phyloP scores from a whole-genome alignment of 2,797 vertebrate species.

The Pseudomugil gertrudae region DNA sequence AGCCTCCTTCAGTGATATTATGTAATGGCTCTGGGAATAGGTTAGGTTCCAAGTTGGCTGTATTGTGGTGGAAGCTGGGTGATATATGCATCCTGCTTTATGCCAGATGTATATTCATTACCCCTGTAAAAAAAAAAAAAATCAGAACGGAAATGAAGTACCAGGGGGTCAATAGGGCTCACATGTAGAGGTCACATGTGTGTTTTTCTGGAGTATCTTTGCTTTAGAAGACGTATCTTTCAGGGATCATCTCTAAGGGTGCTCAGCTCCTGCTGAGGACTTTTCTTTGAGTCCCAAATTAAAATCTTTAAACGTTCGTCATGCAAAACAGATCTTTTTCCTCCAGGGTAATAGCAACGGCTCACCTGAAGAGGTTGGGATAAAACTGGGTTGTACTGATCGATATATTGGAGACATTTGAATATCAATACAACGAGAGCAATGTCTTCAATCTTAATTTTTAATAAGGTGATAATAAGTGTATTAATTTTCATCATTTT shows the following conservation, averaged over 20 bases:
- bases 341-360: conserved; percentile 11
- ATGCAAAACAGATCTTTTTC: not conserved
- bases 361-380: conserved; percentile 16
- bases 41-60: conserved; percentile 61
- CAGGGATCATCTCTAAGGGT: conserved; percentile 27
- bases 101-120: conserved; percentile 74
- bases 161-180: conserved; percentile 64
- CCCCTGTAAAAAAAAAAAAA: conserved; percentile 56
- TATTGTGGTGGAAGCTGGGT: conserved; percentile 57
- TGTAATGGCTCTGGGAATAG: conserved; percentile 80
- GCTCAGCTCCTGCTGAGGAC: not conserved
- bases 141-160: conserved; percentile 67
- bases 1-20: conserved; percentile 82
- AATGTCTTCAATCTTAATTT: conserved; percentile 76
- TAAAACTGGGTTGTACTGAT: conserved; percentile 62
- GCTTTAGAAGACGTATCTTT: conserved; percentile 29
- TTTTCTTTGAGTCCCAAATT: conserved; percentile 24
- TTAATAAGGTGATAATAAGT: conserved; percentile 78
- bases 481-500: conserved; percentile 79
- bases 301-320: conserved; percentile 19
- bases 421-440: conserved; percentile 64
- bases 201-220: conserved; percentile 49
- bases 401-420: conserved; percentile 74
- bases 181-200: conserved; percentile 38
- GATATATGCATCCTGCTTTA: conserved; percentile 64